Conservation (phyloP, 1,140 invertebrate genomes). For the Drosophila equinoxialis region DNA sequence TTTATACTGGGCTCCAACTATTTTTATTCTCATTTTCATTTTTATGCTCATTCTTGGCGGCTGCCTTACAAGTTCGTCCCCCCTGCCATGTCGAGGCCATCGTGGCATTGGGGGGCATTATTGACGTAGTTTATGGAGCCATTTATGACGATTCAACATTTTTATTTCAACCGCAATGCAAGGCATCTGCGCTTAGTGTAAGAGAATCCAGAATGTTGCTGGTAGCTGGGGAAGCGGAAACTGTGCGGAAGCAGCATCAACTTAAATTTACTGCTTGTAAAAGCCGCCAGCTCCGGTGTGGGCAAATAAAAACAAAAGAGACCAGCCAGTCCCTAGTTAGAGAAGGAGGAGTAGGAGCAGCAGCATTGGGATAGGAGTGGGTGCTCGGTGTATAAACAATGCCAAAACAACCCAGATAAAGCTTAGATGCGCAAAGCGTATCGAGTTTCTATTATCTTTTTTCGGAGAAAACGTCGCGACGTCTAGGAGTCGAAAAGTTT, state of each 20-base stretch:
- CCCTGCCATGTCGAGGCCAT: slow-evolving; percentile 35
- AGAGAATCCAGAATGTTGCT: background rate
- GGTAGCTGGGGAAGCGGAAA: background rate
- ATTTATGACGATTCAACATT: slow-evolving; percentile 82
- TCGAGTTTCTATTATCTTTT: slow-evolving; percentile 78
- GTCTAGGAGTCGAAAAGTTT: slow-evolving; percentile 80
- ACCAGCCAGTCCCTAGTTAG: slow-evolving; percentile 25
- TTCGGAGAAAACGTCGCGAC: slow-evolving; percentile 67
- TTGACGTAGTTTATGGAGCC: slow-evolving; percentile 81
- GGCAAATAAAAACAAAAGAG: slow-evolving; percentile 75
- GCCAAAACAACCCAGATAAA: slow-evolving; percentile 75
- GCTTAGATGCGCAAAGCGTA: slow-evolving; percentile 76
- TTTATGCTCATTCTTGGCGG: slow-evolving; percentile 66
- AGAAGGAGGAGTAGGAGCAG: background rate
- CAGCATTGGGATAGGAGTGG: background rate
- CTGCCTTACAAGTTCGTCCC: slow-evolving; percentile 53
- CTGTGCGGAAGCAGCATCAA: slow-evolving; percentile 38
- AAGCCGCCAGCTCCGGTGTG: slow-evolving; percentile 57
- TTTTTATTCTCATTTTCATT: slow-evolving; percentile 75
- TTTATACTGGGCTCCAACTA: slow-evolving; percentile 75
- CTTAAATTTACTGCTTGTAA: slow-evolving; percentile 77
- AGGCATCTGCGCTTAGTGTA: slow-evolving; percentile 12
- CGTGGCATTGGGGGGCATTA: slow-evolving; percentile 37
- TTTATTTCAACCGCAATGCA: slow-evolving; percentile 77
- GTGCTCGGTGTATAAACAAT: slow-evolving; percentile 54